Evolutionary conservation across 2,113 vertebrate genomes (phyloP), one percentile per base, ranked within the genome.

Genomic region (Setophaga petechia): DNA sequence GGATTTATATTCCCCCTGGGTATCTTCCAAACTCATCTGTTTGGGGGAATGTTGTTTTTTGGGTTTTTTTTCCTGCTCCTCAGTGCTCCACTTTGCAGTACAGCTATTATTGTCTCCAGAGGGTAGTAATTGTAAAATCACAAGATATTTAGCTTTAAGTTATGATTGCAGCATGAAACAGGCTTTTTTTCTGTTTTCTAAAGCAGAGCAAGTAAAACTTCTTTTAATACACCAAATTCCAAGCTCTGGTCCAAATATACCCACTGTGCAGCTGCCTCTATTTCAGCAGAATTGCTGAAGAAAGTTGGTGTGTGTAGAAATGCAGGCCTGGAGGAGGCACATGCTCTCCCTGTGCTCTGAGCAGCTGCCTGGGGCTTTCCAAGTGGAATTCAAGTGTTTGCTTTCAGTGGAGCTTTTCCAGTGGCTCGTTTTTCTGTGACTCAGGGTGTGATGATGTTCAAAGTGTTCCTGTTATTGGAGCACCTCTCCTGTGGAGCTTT

Each of bases 141-240:
- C 72, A 76, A 95, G 95, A 90, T 96, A 85, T 83, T 93, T 94
- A 78, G 46, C 75, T 93, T 65, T n/a, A 91, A 82, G 74, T 80
- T 95, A 73, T n/a, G 35, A 72, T 69, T 96, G 18, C 61, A 59
- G n/a, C 37, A 47, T 69, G 63, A 93, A 94, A 79, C 23, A 73
- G 28, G 37, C 23, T 90, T 91, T 54, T 67, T 61, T 58, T 33
- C 21, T 89, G 16, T 67, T 37, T 82, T 43, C 17, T 55, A 25
- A 79, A 86, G 52, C 4, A 73, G 62, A 89, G 27, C n/a, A 28
- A 68, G 86, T 71, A 68, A 92, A 90, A 63, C 31, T 81, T 31
- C 15, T 73, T 89, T 89, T 69, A 66, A 16, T 47, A 35, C 8
- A n/a, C 43, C 21, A 12, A 22, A 67, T 35, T 52, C 27, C 5